Conservation (phyloP, 1,140 invertebrate species). For the Pogonomyrmex barbatus region DNA sequence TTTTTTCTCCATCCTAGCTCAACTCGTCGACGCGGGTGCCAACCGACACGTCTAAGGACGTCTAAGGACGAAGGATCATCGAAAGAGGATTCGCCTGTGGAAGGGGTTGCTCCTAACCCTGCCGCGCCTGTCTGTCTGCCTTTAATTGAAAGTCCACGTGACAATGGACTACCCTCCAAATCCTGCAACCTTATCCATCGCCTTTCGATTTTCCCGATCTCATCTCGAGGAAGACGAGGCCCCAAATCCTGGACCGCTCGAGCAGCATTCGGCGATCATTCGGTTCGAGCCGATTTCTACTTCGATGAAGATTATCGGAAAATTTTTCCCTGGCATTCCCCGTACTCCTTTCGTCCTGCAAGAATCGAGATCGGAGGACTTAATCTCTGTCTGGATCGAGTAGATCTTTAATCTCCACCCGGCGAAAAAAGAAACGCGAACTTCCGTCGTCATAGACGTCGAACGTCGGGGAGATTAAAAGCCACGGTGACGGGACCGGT, state of each 20-base stretch:
- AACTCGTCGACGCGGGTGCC: conserved; percentile 18
- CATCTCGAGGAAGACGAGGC: conserved; percentile 40
- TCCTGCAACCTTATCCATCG: not conserved
- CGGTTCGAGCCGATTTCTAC: conserved; percentile 67
- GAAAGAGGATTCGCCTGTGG: conserved; percentile 28
- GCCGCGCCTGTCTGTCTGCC: conserved; percentile 13
- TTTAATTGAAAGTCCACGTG: conserved; percentile 78
- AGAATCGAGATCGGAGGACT: conserved; percentile 29
- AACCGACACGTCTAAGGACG: conserved; percentile 22
- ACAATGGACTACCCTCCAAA: conserved; percentile 70
- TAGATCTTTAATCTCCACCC: conserved; percentile 72
- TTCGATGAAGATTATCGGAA: conserved; percentile 72
- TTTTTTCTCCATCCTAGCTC: not conserved
- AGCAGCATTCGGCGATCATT: conserved; percentile 69
- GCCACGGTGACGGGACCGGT: conserved; percentile 37
- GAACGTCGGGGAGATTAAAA: conserved; percentile 64
- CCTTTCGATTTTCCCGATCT: conserved; percentile 24
- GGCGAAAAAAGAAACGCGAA: conserved; percentile 44
- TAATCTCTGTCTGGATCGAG: conserved; percentile 71
- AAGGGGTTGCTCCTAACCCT: conserved; percentile 54
- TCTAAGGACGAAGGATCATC: conserved; percentile 35
- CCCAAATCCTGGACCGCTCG: conserved; percentile 53
- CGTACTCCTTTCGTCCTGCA: not conserved
- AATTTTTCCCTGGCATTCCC: conserved; percentile 68
- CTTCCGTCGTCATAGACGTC: conserved; percentile 54